These are phyloP conservation scores for Neoaliturus tenellus DNA, from an alignment of 2,888 invertebrate species.

Conservation along the genomic window DNA sequence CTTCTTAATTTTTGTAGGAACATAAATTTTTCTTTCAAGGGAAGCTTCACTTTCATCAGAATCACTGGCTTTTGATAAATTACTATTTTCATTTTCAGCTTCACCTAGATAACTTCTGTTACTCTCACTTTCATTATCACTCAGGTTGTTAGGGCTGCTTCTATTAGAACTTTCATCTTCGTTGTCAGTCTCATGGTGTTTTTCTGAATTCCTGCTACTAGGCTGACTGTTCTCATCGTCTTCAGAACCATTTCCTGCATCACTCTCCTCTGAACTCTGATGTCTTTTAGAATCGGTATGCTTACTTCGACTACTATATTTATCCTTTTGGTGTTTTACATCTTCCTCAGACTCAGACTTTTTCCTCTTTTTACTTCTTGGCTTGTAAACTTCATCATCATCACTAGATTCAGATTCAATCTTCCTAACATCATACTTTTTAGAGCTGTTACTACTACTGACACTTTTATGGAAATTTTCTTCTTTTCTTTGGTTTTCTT, in stretches of 20 bases:
- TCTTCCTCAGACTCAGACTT: conserved; percentile 45
- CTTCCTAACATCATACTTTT: conserved; percentile 19
- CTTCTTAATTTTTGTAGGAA: conserved; percentile 55
- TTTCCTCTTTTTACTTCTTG: conserved; percentile 49
- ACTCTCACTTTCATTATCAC: conserved; percentile 40
- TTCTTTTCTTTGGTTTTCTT: conserved; percentile 28
- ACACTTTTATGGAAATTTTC: not conserved
- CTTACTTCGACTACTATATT: not conserved
- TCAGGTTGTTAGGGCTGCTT: conserved; percentile 29
- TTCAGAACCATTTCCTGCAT: conserved; percentile 59
- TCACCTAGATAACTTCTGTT: not conserved
- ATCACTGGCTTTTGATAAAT: conserved; percentile 55
- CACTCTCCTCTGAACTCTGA: conserved; percentile 63
- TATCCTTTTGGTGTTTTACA: not conserved
- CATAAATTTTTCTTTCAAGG: conserved; percentile 9
- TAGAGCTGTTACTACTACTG: not conserved
- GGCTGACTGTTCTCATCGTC: conserved; percentile 58
- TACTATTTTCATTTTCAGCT: conserved; percentile 34
- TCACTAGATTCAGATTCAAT: conserved; percentile 35
- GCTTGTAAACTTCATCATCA: conserved; percentile 40
- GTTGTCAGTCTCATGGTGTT: conserved; percentile 58
- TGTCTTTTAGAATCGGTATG: conserved; percentile 47
- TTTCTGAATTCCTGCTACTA: conserved; percentile 30
- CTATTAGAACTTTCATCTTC: conserved; percentile 21
- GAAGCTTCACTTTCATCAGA: conserved; percentile 44